Percentiles rank a stretch among this genome's conserved stretches.
Conservation (phyloP, 2,113 vertebrate species). For the Perognathus longimembris region DNA sequence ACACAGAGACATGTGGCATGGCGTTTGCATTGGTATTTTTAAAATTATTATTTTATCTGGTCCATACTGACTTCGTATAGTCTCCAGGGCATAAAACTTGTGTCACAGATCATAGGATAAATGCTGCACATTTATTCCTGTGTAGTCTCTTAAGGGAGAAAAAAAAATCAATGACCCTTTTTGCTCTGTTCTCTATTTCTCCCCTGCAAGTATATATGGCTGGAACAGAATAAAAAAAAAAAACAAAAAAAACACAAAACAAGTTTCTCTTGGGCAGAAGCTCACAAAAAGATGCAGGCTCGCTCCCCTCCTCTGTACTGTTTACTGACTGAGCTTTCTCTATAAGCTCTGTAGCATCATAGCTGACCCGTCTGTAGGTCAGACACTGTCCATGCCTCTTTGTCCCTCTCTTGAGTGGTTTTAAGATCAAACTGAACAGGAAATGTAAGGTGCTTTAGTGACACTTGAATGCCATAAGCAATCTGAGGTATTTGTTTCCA, state of each 20-base stretch:
- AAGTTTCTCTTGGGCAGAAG: background rate
- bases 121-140: background rate
- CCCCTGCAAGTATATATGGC: background rate
- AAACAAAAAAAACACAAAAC: too few relatives aligned
- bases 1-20: too few relatives aligned
- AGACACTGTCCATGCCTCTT: background rate
- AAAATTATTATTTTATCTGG: too few relatives aligned
- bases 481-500: background rate
- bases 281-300: background rate
- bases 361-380: background rate
- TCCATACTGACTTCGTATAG: background rate
- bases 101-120: background rate
- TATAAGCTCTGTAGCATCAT: background rate
- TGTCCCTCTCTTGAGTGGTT: background rate
- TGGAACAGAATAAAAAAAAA: background rate
- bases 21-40: too few relatives aligned
- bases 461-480: background rate
- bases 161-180: constrained; percentile 36
- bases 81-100: background rate
- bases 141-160: background rate
- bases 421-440: background rate
- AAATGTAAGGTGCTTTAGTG: background rate
- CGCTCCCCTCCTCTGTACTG: background rate
- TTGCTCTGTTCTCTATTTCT: constrained; percentile 10
- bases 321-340: background rate